Evolutionary conservation across 2,888 invertebrate genomes (phyloP).

Genomic region (Eilema caniola): DNA sequence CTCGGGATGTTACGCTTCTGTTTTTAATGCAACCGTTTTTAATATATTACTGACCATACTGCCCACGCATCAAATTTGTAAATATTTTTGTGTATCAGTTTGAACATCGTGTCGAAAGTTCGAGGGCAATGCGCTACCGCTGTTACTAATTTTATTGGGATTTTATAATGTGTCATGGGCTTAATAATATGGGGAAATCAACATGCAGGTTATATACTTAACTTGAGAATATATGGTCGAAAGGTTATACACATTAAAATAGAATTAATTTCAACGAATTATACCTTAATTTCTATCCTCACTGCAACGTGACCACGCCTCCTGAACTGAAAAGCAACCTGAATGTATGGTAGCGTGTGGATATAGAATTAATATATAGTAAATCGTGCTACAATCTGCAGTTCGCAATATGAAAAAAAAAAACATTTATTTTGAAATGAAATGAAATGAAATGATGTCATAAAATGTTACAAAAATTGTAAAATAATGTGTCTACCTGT

Average conservation of each 20-base stretch:
- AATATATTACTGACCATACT: conserved; percentile 40
- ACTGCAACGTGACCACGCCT: no score
- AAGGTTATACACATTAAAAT: neutral
- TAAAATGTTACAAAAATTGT: no score
- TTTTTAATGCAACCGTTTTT: conserved; percentile 43
- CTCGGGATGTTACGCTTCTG: conserved; percentile 43
- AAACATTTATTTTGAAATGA: no score
- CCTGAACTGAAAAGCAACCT: no score
- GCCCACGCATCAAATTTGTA: conserved; percentile 42
- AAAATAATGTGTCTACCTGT: no score
- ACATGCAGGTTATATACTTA: neutral
- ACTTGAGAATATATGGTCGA: neutral
- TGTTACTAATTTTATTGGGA: conserved; percentile 38
- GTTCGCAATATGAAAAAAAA: no score
- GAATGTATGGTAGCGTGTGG: no score
- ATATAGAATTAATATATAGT: no score
- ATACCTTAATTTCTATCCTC: no score
- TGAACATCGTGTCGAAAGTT: conserved; percentile 26
- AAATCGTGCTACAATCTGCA: no score
- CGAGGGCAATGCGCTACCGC: conserved; percentile 29
- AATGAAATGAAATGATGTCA: no score
- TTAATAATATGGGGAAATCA: neutral
- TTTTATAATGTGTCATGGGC: conserved; percentile 19
- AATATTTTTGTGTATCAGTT: conserved; percentile 35
- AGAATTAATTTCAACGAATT: no score